Conservation (phyloP, 2,888 invertebrate species). For the Nebria brevicollis region DNA sequence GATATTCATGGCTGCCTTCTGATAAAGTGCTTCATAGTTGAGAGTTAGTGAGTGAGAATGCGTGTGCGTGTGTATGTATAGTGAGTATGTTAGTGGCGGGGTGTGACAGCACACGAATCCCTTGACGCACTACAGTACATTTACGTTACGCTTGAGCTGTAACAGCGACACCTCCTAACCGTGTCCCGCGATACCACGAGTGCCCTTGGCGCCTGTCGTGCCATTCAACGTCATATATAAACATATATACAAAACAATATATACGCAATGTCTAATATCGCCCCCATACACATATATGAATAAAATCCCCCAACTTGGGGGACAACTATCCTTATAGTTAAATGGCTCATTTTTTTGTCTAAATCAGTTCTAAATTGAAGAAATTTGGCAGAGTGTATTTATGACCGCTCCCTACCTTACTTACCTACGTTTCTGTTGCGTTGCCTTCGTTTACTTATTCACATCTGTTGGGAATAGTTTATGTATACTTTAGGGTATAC, state of each 20-base stretch:
- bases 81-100: not conserved
- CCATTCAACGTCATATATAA: not conserved
- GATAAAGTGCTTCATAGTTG: too few relatives aligned
- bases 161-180: not conserved
- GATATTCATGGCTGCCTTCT: too few relatives aligned
- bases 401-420: not conserved
- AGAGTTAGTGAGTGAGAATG: not conserved
- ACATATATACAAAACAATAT: not conserved
- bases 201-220: not conserved
- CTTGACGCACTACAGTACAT: slow-evolving; percentile 9
- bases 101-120: slow-evolving; percentile 9
- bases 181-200: not conserved
- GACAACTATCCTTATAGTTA: not conserved
- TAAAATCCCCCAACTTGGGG: not conserved
- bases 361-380: not conserved
- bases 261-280: not conserved
- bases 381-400: not conserved
- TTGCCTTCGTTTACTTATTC: not conserved
- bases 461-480: not conserved
- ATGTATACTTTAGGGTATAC: not conserved
- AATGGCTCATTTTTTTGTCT: not conserved
- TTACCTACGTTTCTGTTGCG: too few relatives aligned
- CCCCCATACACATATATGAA: not conserved
- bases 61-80: not conserved
- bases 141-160: not conserved